Percentiles rank a stretch among this genome's conserved stretches.
Evolutionary conservation across 2,113 vertebrate genomes (phyloP).

Genomic region (Lagopus muta): DNA sequence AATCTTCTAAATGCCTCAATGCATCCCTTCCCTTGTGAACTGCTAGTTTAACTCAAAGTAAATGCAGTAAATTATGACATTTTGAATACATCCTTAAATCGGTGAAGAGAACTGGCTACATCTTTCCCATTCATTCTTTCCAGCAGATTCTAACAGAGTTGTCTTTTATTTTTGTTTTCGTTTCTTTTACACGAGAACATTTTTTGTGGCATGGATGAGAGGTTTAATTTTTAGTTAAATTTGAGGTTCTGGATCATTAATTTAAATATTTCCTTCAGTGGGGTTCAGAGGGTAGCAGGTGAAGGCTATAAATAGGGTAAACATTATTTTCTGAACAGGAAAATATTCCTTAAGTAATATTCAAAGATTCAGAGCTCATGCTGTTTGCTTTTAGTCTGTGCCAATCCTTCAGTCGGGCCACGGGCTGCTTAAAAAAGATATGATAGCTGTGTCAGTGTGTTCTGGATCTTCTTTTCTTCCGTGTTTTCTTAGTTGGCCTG

Average conservation of each 20-base stretch:
- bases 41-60: not conserved
- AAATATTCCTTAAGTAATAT: slow-evolving; percentile 1
- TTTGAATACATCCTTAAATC: not conserved
- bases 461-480: not conserved
- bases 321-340: not conserved
- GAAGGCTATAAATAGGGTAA: not conserved
- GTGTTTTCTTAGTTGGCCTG: not conserved
- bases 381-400: not conserved
- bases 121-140: not conserved
- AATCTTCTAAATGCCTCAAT: not conserved
- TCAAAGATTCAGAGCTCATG: not conserved
- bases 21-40: not conserved
- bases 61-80: not conserved
- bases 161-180: not conserved
- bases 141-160: not conserved
- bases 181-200: not conserved
- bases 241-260: not conserved
- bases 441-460: not conserved
- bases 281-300: not conserved
- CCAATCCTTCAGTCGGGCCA: not conserved
- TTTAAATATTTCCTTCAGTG: not conserved
- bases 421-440: not conserved
- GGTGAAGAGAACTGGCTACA: not conserved
- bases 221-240: not conserved
- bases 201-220: not conserved